Evolutionary conservation across 2,888 invertebrate genomes (phyloP), one percentile per base, ranked within the genome.

Genomic region (Agonopterix heracliana): DNA sequence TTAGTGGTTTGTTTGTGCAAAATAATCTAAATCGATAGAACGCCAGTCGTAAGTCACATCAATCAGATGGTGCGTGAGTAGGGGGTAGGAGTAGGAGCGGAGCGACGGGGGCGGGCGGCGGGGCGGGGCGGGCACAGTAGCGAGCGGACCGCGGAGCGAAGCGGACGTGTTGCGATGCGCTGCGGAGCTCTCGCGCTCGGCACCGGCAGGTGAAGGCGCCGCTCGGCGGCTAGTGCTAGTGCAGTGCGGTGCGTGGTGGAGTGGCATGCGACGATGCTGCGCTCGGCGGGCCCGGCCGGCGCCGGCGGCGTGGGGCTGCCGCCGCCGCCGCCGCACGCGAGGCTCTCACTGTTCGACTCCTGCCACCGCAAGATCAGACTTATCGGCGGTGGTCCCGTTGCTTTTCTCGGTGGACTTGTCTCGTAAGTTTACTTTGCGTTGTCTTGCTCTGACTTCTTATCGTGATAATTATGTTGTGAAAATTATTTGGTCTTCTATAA

Each of bases 341-440:
- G 92, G 56, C 89, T 91, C 56, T 92, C 93, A 57, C 89, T 93
- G 44, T 91, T 93, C 78, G 92, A 93, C 82, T 92, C 93, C 66
- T 93, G 93, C 78, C 93, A 93, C 81, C 90, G 92, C 74, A 93
- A 93, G 86, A 92, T 93, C 71, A 90, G 93, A 61, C 89, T 93
- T 68, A 92, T 93, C 74, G 92, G 93, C 64, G 91, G 91, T 54
- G 91, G 90, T 50, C 91, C 92, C 42, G 91, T 91, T 57, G 91
- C 91, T 60, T 91, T 92, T 76, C 81, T 92, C 58, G 92, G 92
- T 68, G 93, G 93, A 68, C 90, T 93, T 68, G 93, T 93, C 75
- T 92, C 93, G 93, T 93, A 90, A 93, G 93, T 83, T 47, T 13
- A 26, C 43, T 9, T 41, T 13, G 11, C 8, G 40, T 11, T 11